A percentile compares a stretch with the other conserved stretches of the same genome.
Conservation (phyloP, 2,888 invertebrate species). For the Zaprionus lineosus region DNA sequence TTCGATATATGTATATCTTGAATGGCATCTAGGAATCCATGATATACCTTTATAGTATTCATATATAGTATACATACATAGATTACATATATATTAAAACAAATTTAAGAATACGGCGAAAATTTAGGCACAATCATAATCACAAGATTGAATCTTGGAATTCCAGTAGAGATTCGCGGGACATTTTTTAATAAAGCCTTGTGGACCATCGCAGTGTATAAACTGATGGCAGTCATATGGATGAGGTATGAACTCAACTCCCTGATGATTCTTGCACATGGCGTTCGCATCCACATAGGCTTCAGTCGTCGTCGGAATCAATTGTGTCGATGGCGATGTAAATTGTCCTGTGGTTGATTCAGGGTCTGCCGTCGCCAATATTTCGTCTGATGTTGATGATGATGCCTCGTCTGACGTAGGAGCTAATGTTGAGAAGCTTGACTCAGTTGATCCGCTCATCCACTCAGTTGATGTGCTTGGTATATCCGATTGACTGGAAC, state of each 20-base stretch:
- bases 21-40: too few relatives aligned
- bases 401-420: too few relatives aligned
- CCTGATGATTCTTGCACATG: slow-evolving; percentile 44
- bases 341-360: not conserved
- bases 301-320: slow-evolving; percentile 16
- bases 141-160: slow-evolving; percentile 43
- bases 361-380: not conserved
- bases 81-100: not conserved
- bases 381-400: not conserved
- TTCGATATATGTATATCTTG: too few relatives aligned
- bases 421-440: too few relatives aligned
- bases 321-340: too few relatives aligned
- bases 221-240: slow-evolving; percentile 68
- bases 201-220: slow-evolving; percentile 57
- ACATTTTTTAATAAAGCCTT: slow-evolving; percentile 53
- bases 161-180: slow-evolving; percentile 58
- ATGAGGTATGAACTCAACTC: slow-evolving; percentile 46
- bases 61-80: not conserved
- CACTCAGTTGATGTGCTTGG: too few relatives aligned
- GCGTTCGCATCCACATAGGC: slow-evolving; percentile 19
- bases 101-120: too few relatives aligned
- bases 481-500: too few relatives aligned
- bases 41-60: not conserved
- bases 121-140: slow-evolving; percentile 36
- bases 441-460: too few relatives aligned